phyloP scores from a whole-genome alignment of 2,797 vertebrate genomes.

The Gymnopithys bicolor region DNA sequence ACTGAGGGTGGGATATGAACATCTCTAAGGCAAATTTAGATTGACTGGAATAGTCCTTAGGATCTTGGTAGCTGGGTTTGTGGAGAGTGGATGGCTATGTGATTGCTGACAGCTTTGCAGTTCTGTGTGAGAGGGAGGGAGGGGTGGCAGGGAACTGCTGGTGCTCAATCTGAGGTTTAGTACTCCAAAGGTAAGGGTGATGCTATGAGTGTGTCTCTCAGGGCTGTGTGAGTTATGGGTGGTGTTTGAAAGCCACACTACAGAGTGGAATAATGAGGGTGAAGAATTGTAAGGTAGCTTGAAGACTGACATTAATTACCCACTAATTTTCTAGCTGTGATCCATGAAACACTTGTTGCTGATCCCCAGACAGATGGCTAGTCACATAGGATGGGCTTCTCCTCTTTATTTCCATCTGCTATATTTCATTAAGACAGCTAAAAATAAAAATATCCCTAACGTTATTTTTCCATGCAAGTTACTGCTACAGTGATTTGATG shows the following conservation, averaged over 20 bases:
- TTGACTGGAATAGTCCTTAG: background rate
- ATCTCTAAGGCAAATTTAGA: background rate
- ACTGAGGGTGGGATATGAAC: accelerated
- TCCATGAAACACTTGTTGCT: conserved; percentile 50
- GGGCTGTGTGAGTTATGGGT: background rate
- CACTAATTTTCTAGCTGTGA: conserved; percentile 51
- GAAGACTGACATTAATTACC: conserved; percentile 54
- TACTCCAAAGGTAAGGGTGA: background rate
- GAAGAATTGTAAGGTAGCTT: conserved; percentile 19
- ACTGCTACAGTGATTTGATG: conserved; percentile 31
- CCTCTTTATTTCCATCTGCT: conserved; percentile 69
- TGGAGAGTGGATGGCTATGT: background rate
- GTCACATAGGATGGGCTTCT: conserved; percentile 45
- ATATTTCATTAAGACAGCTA: conserved; percentile 66
- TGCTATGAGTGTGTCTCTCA: accelerated
- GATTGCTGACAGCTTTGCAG: background rate
- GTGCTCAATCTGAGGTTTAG: background rate
- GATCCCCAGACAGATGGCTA: conserved; percentile 67
- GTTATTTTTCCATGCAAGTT: conserved; percentile 59
- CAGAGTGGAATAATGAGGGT: background rate
- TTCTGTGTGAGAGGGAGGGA: background rate
- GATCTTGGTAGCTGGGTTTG: background rate
- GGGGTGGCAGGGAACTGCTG: background rate
- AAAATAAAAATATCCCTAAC: conserved; percentile 60
- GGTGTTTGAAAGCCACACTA: background rate